These are phyloP conservation scores for Himantopus leucocephalus DNA, from an alignment of 2,113 vertebrate species.

Conservation along the genomic window DNA sequence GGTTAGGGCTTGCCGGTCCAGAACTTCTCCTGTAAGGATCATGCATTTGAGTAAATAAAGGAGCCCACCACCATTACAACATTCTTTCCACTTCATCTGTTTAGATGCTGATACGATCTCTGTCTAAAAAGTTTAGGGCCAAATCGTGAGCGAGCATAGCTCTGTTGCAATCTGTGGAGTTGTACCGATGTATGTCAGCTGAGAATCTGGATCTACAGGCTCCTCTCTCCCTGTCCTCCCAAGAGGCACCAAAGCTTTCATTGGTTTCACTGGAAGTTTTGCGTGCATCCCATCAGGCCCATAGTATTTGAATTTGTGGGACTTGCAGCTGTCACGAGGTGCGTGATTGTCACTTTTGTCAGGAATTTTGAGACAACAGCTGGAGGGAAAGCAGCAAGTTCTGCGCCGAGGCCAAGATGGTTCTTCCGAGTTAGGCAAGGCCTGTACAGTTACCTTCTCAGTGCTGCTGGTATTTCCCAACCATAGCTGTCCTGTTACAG, in stretches of 20 bases:
- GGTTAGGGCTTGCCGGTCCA: not conserved
- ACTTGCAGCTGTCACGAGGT: not conserved
- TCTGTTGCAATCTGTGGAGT: not conserved
- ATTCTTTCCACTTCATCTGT: slow-evolving; percentile 6
- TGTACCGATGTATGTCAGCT: not conserved
- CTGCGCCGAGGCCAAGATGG: not conserved
- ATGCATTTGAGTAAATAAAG: not conserved
- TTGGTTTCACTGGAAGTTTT: not conserved
- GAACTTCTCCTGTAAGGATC: not conserved
- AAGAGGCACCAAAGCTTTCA: not conserved
- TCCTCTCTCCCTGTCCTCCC: not conserved
- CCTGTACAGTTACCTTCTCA: not conserved
- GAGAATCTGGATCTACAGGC: not conserved
- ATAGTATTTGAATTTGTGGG: not conserved
- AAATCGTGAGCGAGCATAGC: not conserved
- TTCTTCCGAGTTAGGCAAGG: not conserved
- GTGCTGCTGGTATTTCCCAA: not conserved
- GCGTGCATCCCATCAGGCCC: not conserved
- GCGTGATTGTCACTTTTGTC: not conserved
- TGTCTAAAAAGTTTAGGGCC: not conserved
- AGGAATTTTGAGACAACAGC: not conserved
- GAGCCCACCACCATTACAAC: not conserved
- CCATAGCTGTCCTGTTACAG: not conserved
- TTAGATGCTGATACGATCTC: not conserved
- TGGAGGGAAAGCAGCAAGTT: not conserved